phyloP scores from a whole-genome alignment of 2,888 invertebrate genomes.

The Sesia apiformis region DNA sequence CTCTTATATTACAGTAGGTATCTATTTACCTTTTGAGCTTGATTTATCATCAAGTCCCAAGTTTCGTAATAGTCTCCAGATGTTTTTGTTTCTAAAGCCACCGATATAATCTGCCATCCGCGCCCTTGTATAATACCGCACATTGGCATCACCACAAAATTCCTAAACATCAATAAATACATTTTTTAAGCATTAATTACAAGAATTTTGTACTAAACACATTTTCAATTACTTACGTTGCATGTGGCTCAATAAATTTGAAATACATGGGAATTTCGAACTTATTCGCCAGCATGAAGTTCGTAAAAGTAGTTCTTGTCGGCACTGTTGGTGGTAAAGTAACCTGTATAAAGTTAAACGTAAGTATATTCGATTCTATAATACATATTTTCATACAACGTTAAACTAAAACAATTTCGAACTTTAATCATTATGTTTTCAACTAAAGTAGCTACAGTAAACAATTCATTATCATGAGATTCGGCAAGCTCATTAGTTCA shows the following conservation, averaged over 20 bases:
- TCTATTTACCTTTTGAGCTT: conserved; percentile 41
- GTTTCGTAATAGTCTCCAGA: conserved; percentile 55
- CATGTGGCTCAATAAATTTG: conserved; percentile 44
- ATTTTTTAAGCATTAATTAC: not conserved
- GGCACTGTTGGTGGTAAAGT: conserved; percentile 63
- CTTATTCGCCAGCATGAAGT: conserved; percentile 60
- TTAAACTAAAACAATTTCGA: too few relatives aligned
- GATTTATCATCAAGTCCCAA: conserved; percentile 58
- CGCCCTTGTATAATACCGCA: conserved; percentile 56
- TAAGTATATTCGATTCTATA: too few relatives aligned
- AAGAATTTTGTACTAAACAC: not conserved
- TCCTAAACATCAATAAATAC: conserved; percentile 24
- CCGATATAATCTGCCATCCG: conserved; percentile 63
- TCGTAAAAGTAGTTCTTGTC: conserved; percentile 46
- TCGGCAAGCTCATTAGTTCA: too few relatives aligned
- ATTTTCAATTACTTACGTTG: conserved; percentile 38
- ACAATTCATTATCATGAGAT: too few relatives aligned
- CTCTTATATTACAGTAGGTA: not conserved
- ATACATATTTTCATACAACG: too few relatives aligned
- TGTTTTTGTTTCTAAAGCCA: conserved; percentile 53
- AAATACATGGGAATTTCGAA: conserved; percentile 54
- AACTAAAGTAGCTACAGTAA: too few relatives aligned
- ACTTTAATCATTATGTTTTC: too few relatives aligned
- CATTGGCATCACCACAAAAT: conserved; percentile 56
- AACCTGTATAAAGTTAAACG: conserved; percentile 25